Evolutionary conservation across 2,113 vertebrate genomes (phyloP), one percentile per base, ranked within the genome.

Genomic region (Hippocampus guttulatus): DNA sequence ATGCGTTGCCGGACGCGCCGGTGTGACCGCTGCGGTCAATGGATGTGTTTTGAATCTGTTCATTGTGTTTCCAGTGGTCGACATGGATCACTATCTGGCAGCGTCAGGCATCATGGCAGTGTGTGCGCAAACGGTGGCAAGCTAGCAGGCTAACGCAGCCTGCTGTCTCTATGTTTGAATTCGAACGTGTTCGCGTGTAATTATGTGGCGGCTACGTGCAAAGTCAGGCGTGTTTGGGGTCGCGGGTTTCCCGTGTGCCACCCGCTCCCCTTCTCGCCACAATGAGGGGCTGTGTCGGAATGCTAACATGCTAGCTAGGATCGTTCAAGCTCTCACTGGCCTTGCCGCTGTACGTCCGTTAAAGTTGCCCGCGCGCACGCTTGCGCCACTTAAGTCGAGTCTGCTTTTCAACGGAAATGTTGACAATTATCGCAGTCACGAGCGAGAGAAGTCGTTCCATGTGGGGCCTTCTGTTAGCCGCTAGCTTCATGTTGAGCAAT

Each of bases 21-120:
- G 27, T 23, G 49, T 40, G 66, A 40, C 12, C 49, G 66, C 47
- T 23, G n/a, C 16, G 25, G 64, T 55, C 60, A 12, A 68, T 69
- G 72, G 80, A 81, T 87, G 85, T 90, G 87, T 89, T 87, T 73
- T 84, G 88, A 80, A 87, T 82, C 71, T 72, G 57, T 79, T 88
- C 84, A 84, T 85, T 90, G 87, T 87, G 85, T 84, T 76, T 75
- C 80, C 84, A 58, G 82, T 73, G 62, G 84, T 82, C 81, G 81
- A 76, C 87, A 78, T 61, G 86, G 89, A 83, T 88, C 91, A 89
- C 88, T 92, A 90, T 92, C 83, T 91, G 89, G 92, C 91, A 91
- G 9, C 74, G 85, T 80, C 76, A 82, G 86, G 88, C 89, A 92
- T 90, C 91, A 92, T 91, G 90, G 91, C 87, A 88, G 84, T 85